A percentile compares a stretch with the other conserved stretches of the same genome.
These are phyloP conservation scores for Taeniopygia guttata DNA, from an alignment of 2,797 vertebrate genomes.

Conservation along the genomic window DNA sequence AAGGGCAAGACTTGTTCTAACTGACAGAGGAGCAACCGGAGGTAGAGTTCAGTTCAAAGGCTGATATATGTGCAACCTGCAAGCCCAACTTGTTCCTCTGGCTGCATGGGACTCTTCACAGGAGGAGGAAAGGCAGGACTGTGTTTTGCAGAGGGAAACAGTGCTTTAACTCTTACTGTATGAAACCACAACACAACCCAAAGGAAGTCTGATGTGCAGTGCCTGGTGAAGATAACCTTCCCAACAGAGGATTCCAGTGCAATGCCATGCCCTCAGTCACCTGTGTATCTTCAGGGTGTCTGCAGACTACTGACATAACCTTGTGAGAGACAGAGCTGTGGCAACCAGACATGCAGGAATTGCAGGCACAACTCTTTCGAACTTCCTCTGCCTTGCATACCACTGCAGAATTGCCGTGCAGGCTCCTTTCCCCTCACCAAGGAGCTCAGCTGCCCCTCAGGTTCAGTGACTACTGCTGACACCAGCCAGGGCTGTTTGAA, in stretches of 20 bases:
- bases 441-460: background rate
- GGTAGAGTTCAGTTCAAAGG: conserved; percentile 17
- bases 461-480: background rate
- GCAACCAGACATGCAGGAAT: background rate
- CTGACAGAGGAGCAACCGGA: background rate
- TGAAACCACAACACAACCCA: background rate
- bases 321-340: background rate
- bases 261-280: background rate
- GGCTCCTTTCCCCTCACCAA: background rate
- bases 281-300: background rate
- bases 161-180: background rate
- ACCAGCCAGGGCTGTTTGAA: background rate
- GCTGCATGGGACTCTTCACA: background rate
- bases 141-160: background rate
- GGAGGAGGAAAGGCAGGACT: background rate
- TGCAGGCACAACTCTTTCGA: background rate
- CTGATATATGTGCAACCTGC: background rate
- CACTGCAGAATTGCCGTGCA: background rate
- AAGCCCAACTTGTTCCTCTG: conserved; percentile 12
- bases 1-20: background rate
- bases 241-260: background rate
- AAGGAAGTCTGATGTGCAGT: background rate
- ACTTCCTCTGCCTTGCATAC: background rate
- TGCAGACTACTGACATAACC: background rate
- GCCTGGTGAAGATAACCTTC: background rate